These are phyloP conservation scores for Chelonus formosanus DNA, from an alignment of 2,888 invertebrate species.

Conservation along the genomic window DNA sequence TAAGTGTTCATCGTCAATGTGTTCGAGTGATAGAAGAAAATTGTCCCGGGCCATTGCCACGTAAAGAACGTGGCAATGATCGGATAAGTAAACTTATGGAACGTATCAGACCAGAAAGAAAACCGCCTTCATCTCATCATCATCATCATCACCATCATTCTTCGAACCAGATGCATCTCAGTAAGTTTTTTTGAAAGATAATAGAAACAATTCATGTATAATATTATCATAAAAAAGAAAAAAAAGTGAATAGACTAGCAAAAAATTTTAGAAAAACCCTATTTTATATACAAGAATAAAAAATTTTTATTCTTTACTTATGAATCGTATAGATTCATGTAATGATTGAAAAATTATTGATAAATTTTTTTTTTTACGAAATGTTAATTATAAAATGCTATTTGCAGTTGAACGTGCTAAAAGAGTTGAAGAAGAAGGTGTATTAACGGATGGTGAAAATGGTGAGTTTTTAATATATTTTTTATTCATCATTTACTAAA, in stretches of 20 bases:
- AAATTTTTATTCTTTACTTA: too few species aligned
- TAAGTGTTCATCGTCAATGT: slow-evolving; percentile 87
- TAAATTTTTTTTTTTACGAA: neutral
- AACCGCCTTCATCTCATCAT: slow-evolving; percentile 66
- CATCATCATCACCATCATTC: slow-evolving; percentile 48
- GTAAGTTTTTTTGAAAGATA: slow-evolving; percentile 38
- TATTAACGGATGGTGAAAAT: slow-evolving; percentile 61
- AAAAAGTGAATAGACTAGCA: too few species aligned
- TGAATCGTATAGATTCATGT: neutral
- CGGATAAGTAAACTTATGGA: slow-evolving; percentile 81
- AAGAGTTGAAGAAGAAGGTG: slow-evolving; percentile 58
- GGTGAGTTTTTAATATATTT: slow-evolving; percentile 52
- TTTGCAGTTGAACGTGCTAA: slow-evolving; percentile 62
- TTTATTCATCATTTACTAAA: neutral
- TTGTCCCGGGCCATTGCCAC: slow-evolving; percentile 77
- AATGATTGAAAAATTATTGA: slow-evolving; percentile 5
- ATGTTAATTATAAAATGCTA: slow-evolving; percentile 16
- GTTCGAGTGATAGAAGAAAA: slow-evolving; percentile 81
- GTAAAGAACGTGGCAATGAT: slow-evolving; percentile 69
- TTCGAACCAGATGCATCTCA: slow-evolving; percentile 54
- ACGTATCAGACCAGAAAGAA: slow-evolving; percentile 68
- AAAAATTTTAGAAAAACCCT: too few species aligned
- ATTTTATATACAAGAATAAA: neutral
- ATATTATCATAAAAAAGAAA: too few species aligned
- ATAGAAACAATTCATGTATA: too few species aligned